phyloP scores from a whole-genome alignment of 2,797 vertebrate species.

The Parauchenoglanis ngamensis region DNA sequence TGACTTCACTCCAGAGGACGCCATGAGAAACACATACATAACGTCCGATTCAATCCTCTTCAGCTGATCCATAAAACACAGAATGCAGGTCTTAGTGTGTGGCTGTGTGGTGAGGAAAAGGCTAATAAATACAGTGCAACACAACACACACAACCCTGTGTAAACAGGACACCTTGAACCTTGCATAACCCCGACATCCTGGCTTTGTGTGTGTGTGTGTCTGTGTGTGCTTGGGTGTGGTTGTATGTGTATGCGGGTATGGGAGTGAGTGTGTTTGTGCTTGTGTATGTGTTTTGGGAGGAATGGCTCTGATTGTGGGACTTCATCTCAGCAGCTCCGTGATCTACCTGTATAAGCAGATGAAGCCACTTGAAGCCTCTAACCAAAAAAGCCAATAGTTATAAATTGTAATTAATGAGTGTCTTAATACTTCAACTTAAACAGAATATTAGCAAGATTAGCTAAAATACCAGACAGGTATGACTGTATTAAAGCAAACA shows the following conservation, averaged over 20 bases:
- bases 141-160: constrained; percentile 26
- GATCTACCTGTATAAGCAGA: constrained; percentile 10
- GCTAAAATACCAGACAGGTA: neutral
- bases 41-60: constrained; percentile 15
- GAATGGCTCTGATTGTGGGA: neutral
- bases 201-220: constrained; percentile 36
- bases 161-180: constrained; percentile 33
- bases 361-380: neutral
- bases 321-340: constrained; percentile 26
- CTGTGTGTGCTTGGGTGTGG: neutral
- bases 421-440: neutral
- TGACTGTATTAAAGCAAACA: neutral
- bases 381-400: neutral
- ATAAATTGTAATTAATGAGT: neutral
- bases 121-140: constrained; percentile 18
- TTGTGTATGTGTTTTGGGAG: constrained; percentile 11
- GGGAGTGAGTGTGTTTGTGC: neutral
- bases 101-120: neutral
- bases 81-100: neutral
- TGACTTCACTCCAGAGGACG: constrained; percentile 66
- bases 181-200: constrained; percentile 43
- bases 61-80: constrained; percentile 9
- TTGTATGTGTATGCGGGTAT: neutral
- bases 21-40: constrained; percentile 62
- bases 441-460: neutral